Evolutionary conservation across 2,888 invertebrate genomes (phyloP).

Genomic region (Tinea semifulvella): DNA sequence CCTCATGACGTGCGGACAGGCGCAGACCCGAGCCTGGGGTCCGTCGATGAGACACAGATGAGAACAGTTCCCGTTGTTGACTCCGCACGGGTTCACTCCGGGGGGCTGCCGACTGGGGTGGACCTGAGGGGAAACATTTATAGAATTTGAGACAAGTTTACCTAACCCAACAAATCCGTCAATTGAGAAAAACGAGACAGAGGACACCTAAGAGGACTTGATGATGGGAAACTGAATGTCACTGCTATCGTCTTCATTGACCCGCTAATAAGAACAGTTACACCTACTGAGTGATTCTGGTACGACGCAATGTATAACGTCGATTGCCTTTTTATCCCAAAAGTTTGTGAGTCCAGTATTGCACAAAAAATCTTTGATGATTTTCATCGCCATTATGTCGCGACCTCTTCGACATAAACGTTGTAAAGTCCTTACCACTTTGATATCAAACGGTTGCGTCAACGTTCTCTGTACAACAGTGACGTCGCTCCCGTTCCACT

Average conservation of each 20-base stretch:
- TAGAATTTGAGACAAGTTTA: background rate
- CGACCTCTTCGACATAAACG: background rate
- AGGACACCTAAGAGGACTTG: no score
- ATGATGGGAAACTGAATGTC: no score
- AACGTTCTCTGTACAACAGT: conserved; percentile 81
- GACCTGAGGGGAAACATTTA: conserved; percentile 27
- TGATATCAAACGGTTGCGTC: conserved; percentile 91
- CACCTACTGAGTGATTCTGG: no score
- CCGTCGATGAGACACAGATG: conserved; percentile 81
- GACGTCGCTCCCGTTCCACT: conserved; percentile 85
- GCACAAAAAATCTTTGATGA: no score
- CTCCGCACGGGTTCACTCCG: conserved; percentile 71
- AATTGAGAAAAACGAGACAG: no score
- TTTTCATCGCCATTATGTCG: background rate
- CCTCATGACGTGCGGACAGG: conserved; percentile 89
- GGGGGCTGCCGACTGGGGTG: conserved; percentile 51
- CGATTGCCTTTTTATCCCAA: no score
- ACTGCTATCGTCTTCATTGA: no score
- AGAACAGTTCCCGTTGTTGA: conserved; percentile 78
- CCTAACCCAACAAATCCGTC: no score
- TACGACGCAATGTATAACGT: no score
- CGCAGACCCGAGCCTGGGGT: conserved; percentile 73
- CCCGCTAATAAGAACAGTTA: no score
- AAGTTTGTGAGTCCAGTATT: no score
- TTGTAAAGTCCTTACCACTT: no score